phyloP scores from a whole-genome alignment of 2,113 vertebrate genomes.

The Aphelocoma coerulescens region DNA sequence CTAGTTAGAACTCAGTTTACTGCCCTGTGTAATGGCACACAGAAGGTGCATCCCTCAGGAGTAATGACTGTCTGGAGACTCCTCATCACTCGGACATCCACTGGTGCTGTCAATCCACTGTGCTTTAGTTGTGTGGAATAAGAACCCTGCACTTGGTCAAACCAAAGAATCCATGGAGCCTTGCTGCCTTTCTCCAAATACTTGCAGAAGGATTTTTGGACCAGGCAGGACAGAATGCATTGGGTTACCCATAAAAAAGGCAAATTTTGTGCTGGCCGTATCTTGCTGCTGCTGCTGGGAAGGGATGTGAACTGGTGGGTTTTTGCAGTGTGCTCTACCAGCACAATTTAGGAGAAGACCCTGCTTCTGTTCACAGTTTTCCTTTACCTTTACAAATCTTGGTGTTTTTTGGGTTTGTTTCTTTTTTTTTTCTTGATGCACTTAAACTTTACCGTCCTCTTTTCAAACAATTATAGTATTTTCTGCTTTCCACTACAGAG shows the following conservation, averaged over 20 bases:
- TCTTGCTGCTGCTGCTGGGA: not conserved
- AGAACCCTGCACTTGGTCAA: not conserved
- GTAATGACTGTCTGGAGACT: not conserved
- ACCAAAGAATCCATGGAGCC: not conserved
- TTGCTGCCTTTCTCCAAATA: not conserved
- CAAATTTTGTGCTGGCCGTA: not conserved
- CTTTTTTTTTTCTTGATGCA: not conserved
- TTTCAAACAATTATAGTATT: not conserved
- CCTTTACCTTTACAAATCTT: not conserved
- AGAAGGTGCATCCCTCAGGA: not conserved
- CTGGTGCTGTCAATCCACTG: not conserved
- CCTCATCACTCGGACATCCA: fast-evolving
- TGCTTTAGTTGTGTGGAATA: not conserved
- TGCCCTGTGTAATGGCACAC: too few relatives aligned
- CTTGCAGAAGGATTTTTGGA: not conserved
- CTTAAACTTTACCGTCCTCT: not conserved
- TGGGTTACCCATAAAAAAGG: not conserved
- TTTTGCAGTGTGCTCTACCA: not conserved
- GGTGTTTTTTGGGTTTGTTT: not conserved
- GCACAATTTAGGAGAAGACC: not conserved
- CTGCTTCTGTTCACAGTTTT: not conserved
- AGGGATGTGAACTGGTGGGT: not conserved
- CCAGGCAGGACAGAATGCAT: not conserved
- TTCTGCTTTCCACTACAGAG: not conserved
- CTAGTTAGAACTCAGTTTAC: not conserved